Conservation (phyloP, 2,113 vertebrate genomes). For the Balaeniceps rex region DNA sequence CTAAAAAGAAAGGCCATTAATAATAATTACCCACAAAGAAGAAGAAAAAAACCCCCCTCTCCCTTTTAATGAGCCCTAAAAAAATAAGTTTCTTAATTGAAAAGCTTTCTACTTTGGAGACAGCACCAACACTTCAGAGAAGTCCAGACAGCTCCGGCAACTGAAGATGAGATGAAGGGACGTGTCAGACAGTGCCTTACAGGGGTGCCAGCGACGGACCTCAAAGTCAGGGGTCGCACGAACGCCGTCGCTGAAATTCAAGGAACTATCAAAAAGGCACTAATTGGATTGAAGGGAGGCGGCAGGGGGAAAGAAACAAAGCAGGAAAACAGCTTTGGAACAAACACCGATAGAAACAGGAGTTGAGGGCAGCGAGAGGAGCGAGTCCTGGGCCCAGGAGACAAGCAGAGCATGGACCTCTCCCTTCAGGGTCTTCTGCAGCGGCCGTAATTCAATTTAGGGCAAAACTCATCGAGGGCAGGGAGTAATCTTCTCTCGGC, state of each 20-base stretch:
- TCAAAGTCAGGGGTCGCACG: slow-evolving; percentile 11
- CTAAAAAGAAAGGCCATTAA: slow-evolving; percentile 29
- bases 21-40: slow-evolving; percentile 41
- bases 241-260: not conserved
- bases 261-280: slow-evolving; percentile 18
- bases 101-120: slow-evolving; percentile 58
- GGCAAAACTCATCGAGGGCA: not conserved
- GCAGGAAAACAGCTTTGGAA: slow-evolving; percentile 1
- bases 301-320: not conserved
- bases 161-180: slow-evolving; percentile 21
- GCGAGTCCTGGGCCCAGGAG: not conserved
- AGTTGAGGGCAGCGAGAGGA: not conserved
- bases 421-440: not conserved
- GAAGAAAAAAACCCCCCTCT: not conserved
- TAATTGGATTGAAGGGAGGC: slow-evolving; percentile 54
- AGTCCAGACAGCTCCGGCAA: not conserved
- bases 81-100: slow-evolving; percentile 63
- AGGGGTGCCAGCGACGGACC: not conserved
- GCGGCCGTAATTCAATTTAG: not conserved
- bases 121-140: slow-evolving; percentile 33
- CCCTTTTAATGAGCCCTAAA: slow-evolving; percentile 60
- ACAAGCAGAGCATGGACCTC: accelerated
- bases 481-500: not conserved
- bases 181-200: slow-evolving; percentile 13
- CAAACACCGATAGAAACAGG: not conserved